Evolutionary conservation across 2,113 vertebrate species (phyloP).

Genomic region (Thalassarche chlororhynchos): DNA sequence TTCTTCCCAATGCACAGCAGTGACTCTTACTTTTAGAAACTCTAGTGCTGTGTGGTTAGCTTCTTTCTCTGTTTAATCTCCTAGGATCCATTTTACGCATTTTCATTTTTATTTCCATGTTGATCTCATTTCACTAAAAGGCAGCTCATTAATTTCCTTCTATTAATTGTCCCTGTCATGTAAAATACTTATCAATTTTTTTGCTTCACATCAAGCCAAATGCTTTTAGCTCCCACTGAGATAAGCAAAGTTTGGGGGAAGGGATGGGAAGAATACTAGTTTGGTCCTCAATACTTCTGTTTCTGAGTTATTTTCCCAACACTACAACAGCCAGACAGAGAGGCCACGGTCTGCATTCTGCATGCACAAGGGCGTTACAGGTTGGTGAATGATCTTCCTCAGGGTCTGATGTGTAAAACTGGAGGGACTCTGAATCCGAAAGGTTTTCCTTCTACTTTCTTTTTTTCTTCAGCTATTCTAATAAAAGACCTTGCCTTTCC

Average conservation of each 20-base stretch:
- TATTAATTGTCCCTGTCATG: constrained; percentile 15
- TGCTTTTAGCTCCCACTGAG: neutral
- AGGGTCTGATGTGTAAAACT: neutral
- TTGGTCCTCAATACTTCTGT: neutral
- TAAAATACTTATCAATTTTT: neutral
- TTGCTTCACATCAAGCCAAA: neutral
- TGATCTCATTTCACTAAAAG: constrained; percentile 13
- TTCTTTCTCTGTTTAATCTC: constrained; percentile 19
- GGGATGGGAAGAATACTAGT: neutral
- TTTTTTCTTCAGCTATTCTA: neutral
- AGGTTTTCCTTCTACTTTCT: neutral
- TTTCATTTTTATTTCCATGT: neutral
- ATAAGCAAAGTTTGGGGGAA: neutral
- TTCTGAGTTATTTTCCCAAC: neutral
- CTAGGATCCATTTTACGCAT: neutral
- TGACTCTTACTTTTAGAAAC: constrained; percentile 3
- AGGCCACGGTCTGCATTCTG: neutral
- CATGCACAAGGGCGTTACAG: neutral
- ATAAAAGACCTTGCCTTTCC: neutral
- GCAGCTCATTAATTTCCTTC: constrained; percentile 25
- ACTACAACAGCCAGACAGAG: neutral
- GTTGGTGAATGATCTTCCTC: neutral
- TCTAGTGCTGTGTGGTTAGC: neutral
- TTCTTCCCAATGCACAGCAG: neutral
- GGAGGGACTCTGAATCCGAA: neutral